These are phyloP conservation scores for Cordylochernes scorpioides DNA, from an alignment of 2,888 invertebrate genomes.

Conservation along the genomic window DNA sequence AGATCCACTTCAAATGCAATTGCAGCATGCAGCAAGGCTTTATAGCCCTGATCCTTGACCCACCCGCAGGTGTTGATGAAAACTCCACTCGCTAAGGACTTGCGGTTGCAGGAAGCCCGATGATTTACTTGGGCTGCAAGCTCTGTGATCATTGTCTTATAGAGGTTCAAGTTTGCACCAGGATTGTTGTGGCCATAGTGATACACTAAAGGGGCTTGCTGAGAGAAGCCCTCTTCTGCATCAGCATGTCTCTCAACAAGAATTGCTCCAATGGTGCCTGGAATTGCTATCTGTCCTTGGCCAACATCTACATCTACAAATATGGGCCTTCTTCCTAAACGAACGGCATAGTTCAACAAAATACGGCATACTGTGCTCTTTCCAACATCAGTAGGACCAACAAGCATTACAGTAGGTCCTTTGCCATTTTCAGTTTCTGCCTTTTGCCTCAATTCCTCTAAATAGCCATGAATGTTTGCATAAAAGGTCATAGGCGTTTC, in stretches of 20 bases:
- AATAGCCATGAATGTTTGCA: slow-evolving; percentile 73
- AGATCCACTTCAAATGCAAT: slow-evolving; percentile 80
- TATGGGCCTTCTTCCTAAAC: slow-evolving; percentile 41
- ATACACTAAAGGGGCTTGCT: slow-evolving; percentile 69
- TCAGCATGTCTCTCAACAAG: slow-evolving; percentile 74
- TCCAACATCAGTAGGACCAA: slow-evolving; percentile 84
- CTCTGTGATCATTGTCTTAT: slow-evolving; percentile 50
- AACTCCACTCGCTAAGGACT: slow-evolving; percentile 38
- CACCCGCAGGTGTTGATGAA: slow-evolving; percentile 94
- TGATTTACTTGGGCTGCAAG: slow-evolving; percentile 61
- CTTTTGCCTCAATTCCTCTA: slow-evolving; percentile 59
- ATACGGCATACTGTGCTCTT: slow-evolving; percentile 71
- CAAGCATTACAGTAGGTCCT: slow-evolving; percentile 57
- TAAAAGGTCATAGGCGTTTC: slow-evolving; percentile 93
- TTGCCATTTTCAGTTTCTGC: slow-evolving; percentile 39
- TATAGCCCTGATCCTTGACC: slow-evolving; percentile 65
- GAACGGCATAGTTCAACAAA: slow-evolving; percentile 75
- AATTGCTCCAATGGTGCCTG: slow-evolving; percentile 65
- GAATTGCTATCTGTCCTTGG: slow-evolving; percentile 55
- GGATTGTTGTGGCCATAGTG: slow-evolving; percentile 70
- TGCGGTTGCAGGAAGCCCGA: slow-evolving; percentile 56
- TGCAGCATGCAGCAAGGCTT: slow-evolving; percentile 55
- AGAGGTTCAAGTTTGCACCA: slow-evolving; percentile 46
- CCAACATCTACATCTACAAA: slow-evolving; percentile 87
- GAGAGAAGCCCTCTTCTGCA: slow-evolving; percentile 79